Evolutionary conservation across 2,797 vertebrate genomes (phyloP), one percentile per base, ranked within the genome.

Genomic region (Chelonia mydas): DNA sequence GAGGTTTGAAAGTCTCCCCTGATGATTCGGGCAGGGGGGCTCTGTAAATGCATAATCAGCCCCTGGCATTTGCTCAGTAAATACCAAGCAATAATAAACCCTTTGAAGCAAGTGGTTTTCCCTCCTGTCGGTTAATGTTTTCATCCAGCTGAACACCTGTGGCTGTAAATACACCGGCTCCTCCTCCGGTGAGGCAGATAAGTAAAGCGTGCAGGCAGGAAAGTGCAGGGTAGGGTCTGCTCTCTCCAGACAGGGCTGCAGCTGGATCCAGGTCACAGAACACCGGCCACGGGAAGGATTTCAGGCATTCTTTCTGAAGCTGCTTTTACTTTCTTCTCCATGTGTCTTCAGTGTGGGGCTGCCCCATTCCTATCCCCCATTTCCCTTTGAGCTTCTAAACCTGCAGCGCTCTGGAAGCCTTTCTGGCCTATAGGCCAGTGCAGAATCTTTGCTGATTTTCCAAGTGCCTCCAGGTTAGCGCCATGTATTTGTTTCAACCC

Each of bases 391-490:
- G 54, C 79, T 61, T 33, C 59, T 61, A 16, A 61, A 17, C 59
- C 59, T 61, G 59, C 53, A 1, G 27, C 33, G 7, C 57, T 77
- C 54, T 16, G 2, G 50, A 53, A 95, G 68, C 50, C 61, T 0
- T 86, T 65, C 25, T 65, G 54, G 0, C 0, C 8, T 59, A 61
- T 27, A 88, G 85, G 79, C 84, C 84, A 45, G 61, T 28, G 87
- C 90, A 89, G 54, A 37, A 50, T 92, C 89, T 95, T 96, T 95
- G 94, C 84, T 90, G 95, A 84, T 96, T 96, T 95, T 97, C 92
- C 0, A 97, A 96, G 92, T 97, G 97, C 96, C 97, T 94, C 91
- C 95, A 96, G 57, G 27, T 13, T 6, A 61, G 59, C 59, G 7
- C 59, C 13, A 13, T 7, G 33, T 15, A 33, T 61, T 61, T 31